A percentile compares a stretch with the other conserved stretches of the same genome.
Conservation (phyloP, 2,113 vertebrate species). For the Amblyornis subalaris region DNA sequence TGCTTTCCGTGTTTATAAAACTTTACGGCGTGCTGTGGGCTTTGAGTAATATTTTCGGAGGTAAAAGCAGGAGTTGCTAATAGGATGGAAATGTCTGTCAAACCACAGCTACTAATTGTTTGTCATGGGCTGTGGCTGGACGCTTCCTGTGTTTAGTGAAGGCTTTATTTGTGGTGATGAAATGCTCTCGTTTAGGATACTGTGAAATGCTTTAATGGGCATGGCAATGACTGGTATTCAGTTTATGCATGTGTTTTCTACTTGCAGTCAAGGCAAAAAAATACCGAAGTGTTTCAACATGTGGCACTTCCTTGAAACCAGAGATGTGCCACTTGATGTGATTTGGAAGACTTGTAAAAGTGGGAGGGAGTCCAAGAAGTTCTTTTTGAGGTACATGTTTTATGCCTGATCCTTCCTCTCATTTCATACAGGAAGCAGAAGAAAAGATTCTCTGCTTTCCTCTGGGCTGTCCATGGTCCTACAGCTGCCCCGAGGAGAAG, state of each 20-base stretch:
- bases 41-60: not conserved
- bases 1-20: not conserved
- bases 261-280: not conserved
- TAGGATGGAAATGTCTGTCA: not conserved
- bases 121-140: not conserved
- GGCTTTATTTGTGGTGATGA: not conserved
- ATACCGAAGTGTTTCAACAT: not conserved
- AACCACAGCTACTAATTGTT: not conserved
- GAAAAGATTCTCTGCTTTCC: not conserved
- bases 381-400: not conserved
- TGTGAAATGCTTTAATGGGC: not conserved
- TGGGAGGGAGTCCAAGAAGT: not conserved
- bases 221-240: not conserved
- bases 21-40: not conserved
- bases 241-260: not conserved
- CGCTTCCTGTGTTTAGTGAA: not conserved
- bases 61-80: not conserved
- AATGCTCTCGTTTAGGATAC: not conserved
- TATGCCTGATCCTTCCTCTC: not conserved
- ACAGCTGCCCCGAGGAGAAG: not conserved
- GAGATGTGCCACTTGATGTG: not conserved
- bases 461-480: not conserved
- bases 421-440: not conserved
- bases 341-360: not conserved
- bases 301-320: not conserved